Evolutionary conservation across 1,140 invertebrate genomes (phyloP), one percentile per base, ranked within the genome.

Genomic region (Euglossa dilemma): DNA sequence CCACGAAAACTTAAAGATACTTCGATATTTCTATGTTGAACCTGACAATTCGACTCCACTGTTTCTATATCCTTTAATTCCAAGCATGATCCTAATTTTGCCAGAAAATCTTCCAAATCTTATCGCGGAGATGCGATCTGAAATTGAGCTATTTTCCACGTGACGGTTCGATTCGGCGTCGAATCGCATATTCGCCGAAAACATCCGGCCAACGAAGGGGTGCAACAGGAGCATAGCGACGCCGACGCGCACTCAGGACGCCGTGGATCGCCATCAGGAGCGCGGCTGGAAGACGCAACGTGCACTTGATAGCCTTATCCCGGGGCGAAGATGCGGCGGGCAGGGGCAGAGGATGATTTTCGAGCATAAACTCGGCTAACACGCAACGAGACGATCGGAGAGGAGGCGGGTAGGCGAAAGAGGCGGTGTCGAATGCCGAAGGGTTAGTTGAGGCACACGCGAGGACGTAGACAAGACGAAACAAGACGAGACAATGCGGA

Each of bases 301-400:
- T 94, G 93, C 91, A 91, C 90, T 94, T 94, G 93, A 94, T 94
- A 92, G 93, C 90, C 91, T 91, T 93, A 93, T 92, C 91, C 90
- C 87, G 83, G 79, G 89, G 92, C 91, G 90, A 91, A 91, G 91
- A 91, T 77, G 89, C 89, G 88, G 86, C 85, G 70, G 77, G 64
- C 74, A 90, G 28, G 87, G 88, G 70, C 73, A 81, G 50, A 84
- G 78, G 80, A 79, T 87, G 87, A 93, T 90, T 90, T 90, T 84
- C 64, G 70, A 79, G 72, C 85, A 82, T 84, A 90, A 91, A 91
- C 91, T 91, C 90, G 90, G 50, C 43, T 78, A 78, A 64, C 73
- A 56, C 36, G 36, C 61, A 56, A n/a, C 12, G 43, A 12, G 11
- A 72, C 52, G 52, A 12, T 28, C 9, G n/a, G 18, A 12, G 20